Conservation (phyloP, 1,140 invertebrate genomes). For the Bombyx mandarina region DNA sequence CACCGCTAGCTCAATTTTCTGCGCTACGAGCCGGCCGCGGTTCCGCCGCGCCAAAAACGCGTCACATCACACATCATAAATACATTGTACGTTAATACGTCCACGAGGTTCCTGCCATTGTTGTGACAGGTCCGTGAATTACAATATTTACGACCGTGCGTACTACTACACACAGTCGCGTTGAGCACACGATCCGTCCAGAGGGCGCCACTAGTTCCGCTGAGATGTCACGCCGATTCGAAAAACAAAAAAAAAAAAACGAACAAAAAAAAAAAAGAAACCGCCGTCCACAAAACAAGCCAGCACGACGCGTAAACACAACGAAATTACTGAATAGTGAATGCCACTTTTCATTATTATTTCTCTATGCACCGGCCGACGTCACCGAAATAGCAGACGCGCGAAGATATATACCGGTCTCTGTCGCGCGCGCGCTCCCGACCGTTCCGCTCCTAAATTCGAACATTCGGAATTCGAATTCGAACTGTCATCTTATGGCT, state of each 20-base stretch:
- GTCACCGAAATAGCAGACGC: constrained; percentile 54
- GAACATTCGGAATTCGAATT: constrained; percentile 31
- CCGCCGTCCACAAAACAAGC: constrained; percentile 47
- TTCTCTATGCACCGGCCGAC: constrained; percentile 61
- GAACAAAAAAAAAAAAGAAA: constrained; percentile 2
- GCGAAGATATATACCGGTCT: constrained; percentile 33
- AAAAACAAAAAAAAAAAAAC: constrained; percentile 12
- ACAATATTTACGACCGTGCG: constrained; percentile 25
- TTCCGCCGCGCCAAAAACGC: constrained; percentile 39
- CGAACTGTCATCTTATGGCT: constrained; percentile 28
- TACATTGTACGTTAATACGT: background rate
- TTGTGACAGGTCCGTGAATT: constrained; percentile 49
- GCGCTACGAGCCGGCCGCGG: constrained; percentile 29
- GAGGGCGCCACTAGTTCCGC: constrained; percentile 38
- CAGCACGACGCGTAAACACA: constrained; percentile 67
- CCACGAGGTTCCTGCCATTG: constrained; percentile 32
- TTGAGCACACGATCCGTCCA: constrained; percentile 20
- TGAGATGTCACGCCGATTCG: constrained; percentile 5
- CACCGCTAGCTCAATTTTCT: constrained; percentile 60
- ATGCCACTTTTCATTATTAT: constrained; percentile 68
- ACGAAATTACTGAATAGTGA: constrained; percentile 50
- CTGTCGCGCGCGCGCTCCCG: constrained; percentile 33
- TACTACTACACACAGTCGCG: constrained; percentile 10
- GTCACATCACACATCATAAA: constrained; percentile 10
- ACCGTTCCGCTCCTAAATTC: constrained; percentile 47